Base-by-base conservation (phyloP, 2,113 vertebrate species). In the Lampris incognitus region DNA sequence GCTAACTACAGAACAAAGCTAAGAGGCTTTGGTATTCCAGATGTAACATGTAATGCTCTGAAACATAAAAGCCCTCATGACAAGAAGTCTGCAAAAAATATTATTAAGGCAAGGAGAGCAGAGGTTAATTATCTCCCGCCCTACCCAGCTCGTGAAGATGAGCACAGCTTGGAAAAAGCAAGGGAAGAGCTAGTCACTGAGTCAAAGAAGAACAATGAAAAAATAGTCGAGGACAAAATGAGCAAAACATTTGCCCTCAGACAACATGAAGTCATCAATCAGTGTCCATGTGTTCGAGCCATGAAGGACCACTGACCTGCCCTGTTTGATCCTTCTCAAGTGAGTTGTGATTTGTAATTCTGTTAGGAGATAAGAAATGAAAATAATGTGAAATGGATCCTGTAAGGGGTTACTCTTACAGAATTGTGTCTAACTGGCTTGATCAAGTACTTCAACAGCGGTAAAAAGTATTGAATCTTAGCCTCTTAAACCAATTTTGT, bases 1-100 rank as follows among this genome's bases (percentile, higher is more conserved):
- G 57, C 10, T 24, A 72, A 72, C 36, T 61, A 72, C 60, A 51
- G 69, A 50, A 40, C 44, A 9, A 72, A 62, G 24, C 46, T 72
- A n/a, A 61, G 46, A 72, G 44, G 5, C 1, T 9, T 50, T 38
- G 44, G 56, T 38, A 49, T 36, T 56, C 57, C 69, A 60, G 69
- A 71, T 36, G 36, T 71, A 5, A 39, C 38, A 13, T 48, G 60
- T 42, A 71, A 71, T n/a, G 49, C 69, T 59, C 56, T 50, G 13
- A 71, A 71, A 37, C 59, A 50, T 9, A 71, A 61, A 51, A 42
- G 42, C 42, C 1, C 69, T 49, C 42, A 50, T 13, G 39, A 71
- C 9, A 60, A 5, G 5, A 37, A 42, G 9, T 57, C 37, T 7
- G 57, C 57, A 5, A 51, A 72, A 8, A 71, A 58, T 9, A 5